Conservation (phyloP, 2,113 vertebrate genomes). For the Channa argus region DNA sequence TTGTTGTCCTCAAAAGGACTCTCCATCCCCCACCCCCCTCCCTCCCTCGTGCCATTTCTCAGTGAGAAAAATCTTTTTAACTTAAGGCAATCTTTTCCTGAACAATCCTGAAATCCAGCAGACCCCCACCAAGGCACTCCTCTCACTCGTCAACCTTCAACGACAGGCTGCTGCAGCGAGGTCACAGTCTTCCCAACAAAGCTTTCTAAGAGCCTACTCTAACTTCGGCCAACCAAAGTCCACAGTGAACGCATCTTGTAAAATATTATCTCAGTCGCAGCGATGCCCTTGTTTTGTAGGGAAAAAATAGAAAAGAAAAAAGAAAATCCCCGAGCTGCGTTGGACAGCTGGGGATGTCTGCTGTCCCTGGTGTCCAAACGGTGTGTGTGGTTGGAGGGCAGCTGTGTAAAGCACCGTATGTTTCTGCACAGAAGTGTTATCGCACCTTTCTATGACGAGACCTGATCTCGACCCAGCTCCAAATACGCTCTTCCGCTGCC, state of each 20-base stretch:
- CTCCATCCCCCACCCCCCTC: too few species aligned
- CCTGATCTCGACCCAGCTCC: slow-evolving; percentile 34
- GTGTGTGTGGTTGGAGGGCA: slow-evolving; percentile 50
- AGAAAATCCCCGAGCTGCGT: slow-evolving; percentile 40
- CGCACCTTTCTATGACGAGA: slow-evolving; percentile 37
- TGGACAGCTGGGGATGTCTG: slow-evolving; percentile 22
- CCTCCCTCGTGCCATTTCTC: slow-evolving; percentile 21
- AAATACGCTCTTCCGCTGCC: slow-evolving; percentile 39
- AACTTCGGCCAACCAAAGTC: slow-evolving; percentile 58
- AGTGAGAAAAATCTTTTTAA: slow-evolving; percentile 51
- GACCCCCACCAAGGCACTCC: slow-evolving; percentile 82
- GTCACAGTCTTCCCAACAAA: slow-evolving; percentile 50
- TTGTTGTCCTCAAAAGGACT: neutral
- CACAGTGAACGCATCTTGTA: slow-evolving; percentile 73
- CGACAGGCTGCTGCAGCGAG: slow-evolving; percentile 52
- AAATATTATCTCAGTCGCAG: slow-evolving; percentile 45
- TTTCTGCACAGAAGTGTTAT: slow-evolving; percentile 45
- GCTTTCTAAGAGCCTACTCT: slow-evolving; percentile 51
- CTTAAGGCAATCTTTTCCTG: slow-evolving; percentile 82
- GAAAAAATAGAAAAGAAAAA: slow-evolving; percentile 55
- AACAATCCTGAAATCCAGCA: slow-evolving; percentile 79
- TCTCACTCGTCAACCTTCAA: slow-evolving; percentile 56
- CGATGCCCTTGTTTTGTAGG: slow-evolving; percentile 35
- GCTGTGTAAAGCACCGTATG: slow-evolving; percentile 68
- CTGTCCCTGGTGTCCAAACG: slow-evolving; percentile 56